Conservation (phyloP, 2,797 vertebrate species). For the Hippoglossus hippoglossus region DNA sequence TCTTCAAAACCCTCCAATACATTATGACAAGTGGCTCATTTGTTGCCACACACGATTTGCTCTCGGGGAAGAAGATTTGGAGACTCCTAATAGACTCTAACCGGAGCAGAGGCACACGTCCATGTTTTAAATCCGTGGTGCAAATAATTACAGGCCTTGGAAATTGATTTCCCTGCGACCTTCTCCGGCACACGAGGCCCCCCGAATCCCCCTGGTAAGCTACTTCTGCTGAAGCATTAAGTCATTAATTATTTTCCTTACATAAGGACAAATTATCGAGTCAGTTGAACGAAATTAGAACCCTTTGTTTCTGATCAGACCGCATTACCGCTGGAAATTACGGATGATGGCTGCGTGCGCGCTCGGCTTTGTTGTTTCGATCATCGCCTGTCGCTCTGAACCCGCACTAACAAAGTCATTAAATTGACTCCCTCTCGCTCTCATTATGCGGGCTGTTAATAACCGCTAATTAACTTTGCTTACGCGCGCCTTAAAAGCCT, state of each 20-base stretch:
- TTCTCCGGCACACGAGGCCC: conserved; percentile 61
- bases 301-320: conserved; percentile 89
- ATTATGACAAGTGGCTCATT: conserved; percentile 49
- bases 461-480: conserved; percentile 91
- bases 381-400: conserved; percentile 88
- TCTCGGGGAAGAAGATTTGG: conserved; percentile 22
- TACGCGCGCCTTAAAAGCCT: conserved; percentile 84
- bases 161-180: conserved; percentile 78
- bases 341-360: conserved; percentile 85
- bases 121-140: conserved; percentile 73
- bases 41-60: conserved; percentile 51
- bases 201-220: conserved; percentile 53
- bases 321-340: conserved; percentile 87
- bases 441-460: conserved; percentile 90
- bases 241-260: conserved; percentile 86
- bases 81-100: conserved; percentile 55
- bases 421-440: conserved; percentile 90
- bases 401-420: conserved; percentile 89
- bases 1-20: conserved; percentile 13
- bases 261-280: conserved; percentile 88
- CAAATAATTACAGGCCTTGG: conserved; percentile 79
- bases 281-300: conserved; percentile 88
- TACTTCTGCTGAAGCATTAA: conserved; percentile 86
- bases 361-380: conserved; percentile 87
- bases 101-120: conserved; percentile 54